These are phyloP conservation scores for Sialis lutaria DNA, from an alignment of 2,888 invertebrate genomes.

Conservation along the genomic window DNA sequence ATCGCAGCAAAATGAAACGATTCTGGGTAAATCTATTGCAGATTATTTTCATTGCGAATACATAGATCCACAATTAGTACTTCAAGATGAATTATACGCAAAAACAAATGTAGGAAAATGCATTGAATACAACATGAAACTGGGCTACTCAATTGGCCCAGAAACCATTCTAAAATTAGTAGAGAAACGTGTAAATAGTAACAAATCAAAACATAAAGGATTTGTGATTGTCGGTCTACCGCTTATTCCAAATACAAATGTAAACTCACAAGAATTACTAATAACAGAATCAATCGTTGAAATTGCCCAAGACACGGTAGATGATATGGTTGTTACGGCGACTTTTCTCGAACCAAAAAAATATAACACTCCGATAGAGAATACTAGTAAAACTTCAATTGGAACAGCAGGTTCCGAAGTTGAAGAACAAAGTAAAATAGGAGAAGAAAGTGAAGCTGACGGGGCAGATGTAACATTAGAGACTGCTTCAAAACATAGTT, in stretches of 20 bases:
- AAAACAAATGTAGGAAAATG: slow-evolving; percentile 35
- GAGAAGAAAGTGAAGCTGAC: slow-evolving; percentile 20
- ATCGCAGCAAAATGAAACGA: slow-evolving; percentile 31
- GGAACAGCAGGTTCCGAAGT: neutral
- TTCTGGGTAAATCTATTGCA: slow-evolving; percentile 35
- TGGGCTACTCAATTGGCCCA: slow-evolving; percentile 30
- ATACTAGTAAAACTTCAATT: no score
- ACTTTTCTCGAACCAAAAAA: slow-evolving; percentile 9
- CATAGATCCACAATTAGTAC: slow-evolving; percentile 34
- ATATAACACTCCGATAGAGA: slow-evolving; percentile 4
- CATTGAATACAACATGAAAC: slow-evolving; percentile 36
- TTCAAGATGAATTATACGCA: slow-evolving; percentile 38
- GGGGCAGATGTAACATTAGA: slow-evolving; percentile 18
- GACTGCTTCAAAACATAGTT: slow-evolving; percentile 19
- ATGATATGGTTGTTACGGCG: slow-evolving; percentile 18
- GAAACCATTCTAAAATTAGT: slow-evolving; percentile 33
- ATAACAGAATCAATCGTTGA: slow-evolving; percentile 23
- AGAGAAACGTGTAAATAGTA: slow-evolving; percentile 30
- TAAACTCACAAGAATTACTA: no score
- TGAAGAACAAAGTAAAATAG: slow-evolving; percentile 5
- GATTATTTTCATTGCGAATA: slow-evolving; percentile 37
- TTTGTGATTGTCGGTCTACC: slow-evolving; percentile 49
- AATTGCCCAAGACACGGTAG: slow-evolving; percentile 22
- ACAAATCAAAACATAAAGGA: slow-evolving; percentile 37
- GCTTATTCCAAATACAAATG: slow-evolving; percentile 27